These are phyloP conservation scores for Agrotis ipsilon DNA, from an alignment of 2,888 invertebrate species.

Conservation along the genomic window DNA sequence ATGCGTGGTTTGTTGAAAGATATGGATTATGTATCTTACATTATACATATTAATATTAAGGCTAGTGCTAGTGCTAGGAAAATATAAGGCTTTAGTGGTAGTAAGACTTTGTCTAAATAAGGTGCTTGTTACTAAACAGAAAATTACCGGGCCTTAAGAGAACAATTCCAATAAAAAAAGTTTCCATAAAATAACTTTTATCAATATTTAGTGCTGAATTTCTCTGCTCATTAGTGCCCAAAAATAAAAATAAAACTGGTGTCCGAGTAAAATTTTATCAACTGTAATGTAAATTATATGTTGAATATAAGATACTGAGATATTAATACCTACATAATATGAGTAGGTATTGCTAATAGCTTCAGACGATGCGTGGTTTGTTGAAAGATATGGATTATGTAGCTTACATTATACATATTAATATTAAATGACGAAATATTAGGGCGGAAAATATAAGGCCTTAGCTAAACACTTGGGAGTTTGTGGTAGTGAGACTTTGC, in stretches of 20 bases:
- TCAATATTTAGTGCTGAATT: no score
- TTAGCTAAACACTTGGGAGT: not conserved
- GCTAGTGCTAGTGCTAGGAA: no score
- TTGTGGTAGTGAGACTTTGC: not conserved
- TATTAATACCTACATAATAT: not conserved
- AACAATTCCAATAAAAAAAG: no score
- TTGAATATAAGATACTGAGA: no score
- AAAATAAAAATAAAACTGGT: no score
- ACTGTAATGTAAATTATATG: no score
- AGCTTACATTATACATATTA: conserved; percentile 8
- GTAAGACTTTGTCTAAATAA: not conserved
- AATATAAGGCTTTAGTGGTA: not conserved
- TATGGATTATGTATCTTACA: not conserved
- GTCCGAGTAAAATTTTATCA: no score
- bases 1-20: conserved; percentile 10
- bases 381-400: not conserved
- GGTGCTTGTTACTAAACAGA: not conserved
- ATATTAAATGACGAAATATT: conserved; percentile 24
- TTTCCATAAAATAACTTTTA: no score
- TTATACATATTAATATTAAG: conserved; percentile 30
- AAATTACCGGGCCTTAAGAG: no score
- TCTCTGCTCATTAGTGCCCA: no score
- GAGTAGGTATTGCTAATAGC: conserved; percentile 14
- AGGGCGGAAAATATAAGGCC: not conserved
- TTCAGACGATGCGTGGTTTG: conserved; percentile 2